These are phyloP conservation scores for Micrasema longulum DNA, from an alignment of 1,140 invertebrate species.

Conservation along the genomic window DNA sequence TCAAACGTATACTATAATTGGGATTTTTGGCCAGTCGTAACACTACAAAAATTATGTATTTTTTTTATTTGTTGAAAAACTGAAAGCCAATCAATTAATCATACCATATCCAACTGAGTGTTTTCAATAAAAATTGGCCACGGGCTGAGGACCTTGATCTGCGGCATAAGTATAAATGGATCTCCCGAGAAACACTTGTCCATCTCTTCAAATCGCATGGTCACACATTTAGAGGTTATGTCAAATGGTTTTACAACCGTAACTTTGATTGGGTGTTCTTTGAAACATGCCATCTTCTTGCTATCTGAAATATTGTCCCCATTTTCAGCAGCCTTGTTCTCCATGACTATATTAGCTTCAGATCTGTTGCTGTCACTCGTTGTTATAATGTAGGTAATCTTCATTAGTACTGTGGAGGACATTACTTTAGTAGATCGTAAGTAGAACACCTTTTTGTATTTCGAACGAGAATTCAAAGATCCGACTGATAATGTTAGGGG, in stretches of 20 bases:
- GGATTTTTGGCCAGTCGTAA: too few relatives aligned
- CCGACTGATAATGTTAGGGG: constrained; percentile 62
- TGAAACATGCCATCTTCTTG: constrained; percentile 65
- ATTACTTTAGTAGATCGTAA: constrained; percentile 73
- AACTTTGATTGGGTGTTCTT: constrained; percentile 72
- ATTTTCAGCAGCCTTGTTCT: constrained; percentile 46
- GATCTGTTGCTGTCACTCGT: constrained; percentile 32
- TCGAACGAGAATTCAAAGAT: constrained; percentile 59
- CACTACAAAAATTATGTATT: too few relatives aligned
- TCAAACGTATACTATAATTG: too few relatives aligned
- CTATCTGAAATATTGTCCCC: constrained; percentile 55
- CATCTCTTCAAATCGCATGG: constrained; percentile 74
- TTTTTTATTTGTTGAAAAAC: too few relatives aligned
- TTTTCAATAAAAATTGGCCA: constrained; percentile 76
- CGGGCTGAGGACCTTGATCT: constrained; percentile 75
- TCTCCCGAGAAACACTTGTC: constrained; percentile 76
- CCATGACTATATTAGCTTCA: constrained; percentile 46
- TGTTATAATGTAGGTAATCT: constrained; percentile 67
- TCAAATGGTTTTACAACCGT: constrained; percentile 79
- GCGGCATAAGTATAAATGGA: constrained; percentile 76
- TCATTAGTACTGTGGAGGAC: constrained; percentile 69
- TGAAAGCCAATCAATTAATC: constrained; percentile 50
- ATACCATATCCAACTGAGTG: constrained; percentile 74
- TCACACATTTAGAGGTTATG: constrained; percentile 75
- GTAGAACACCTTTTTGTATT: constrained; percentile 65